Base-by-base conservation (phyloP, 1,140 invertebrate species). In the Calliphora vicina region DNA sequence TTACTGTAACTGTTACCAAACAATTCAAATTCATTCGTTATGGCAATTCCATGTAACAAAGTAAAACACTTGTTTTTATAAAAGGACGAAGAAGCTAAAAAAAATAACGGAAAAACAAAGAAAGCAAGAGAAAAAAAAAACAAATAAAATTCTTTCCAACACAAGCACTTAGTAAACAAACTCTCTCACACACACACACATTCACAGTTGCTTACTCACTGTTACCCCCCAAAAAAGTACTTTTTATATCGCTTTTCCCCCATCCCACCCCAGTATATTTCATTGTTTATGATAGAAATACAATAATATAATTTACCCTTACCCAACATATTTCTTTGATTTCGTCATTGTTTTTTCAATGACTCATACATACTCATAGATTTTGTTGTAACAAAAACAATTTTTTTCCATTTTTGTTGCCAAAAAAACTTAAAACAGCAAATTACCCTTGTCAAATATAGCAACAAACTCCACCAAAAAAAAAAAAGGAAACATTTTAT, bases 21-120 rank as follows among this genome's bases (percentile, higher is more conserved):
- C n/a, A 67, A 67, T 67, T 67, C 61, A 67, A 67, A 20, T 57
- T 57, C n/a, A 67, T 67, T 67, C 61, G 61, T 67, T 67, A 25
- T 20, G 61, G 61, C 61, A 67, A 67, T 67, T 67, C 23, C 20
- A 10, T 25, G n/a, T 67, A 23, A 67, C 61, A 67, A 67, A 67
- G 61, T 20, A 67, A 25, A 67, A 67, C 61, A 67, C 61, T 67
- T 67, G 61, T 67, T 67, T 23, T 67, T 23, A 17, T 4, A 13
- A 57, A 57, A 57, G n/a, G 45, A 57, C 13, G n/a, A n/a, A n/a
- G n/a, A n/a, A n/a, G n/a, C n/a, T n/a, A n/a, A n/a, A n/a, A n/a
- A n/a, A n/a, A n/a, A n/a, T n/a, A n/a, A n/a, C n/a, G n/a, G n/a
- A n/a, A n/a, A n/a, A n/a, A n/a, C n/a, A n/a, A 50, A 57, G n/a